phyloP scores from a whole-genome alignment of 2,888 invertebrate genomes.

The Caenorhabditis sp. region DNA sequence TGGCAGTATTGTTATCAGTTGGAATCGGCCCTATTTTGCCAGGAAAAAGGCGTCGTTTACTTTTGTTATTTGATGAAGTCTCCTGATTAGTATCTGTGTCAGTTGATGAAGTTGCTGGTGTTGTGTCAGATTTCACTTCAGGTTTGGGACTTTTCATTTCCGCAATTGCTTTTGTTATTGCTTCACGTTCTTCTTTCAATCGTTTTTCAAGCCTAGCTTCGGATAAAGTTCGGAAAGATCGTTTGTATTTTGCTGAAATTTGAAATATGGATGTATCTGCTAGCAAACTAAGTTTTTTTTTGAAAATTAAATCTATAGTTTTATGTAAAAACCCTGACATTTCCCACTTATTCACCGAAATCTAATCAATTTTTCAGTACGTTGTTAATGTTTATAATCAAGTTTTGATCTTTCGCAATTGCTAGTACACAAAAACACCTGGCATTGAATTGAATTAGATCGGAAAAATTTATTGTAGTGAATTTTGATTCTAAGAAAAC shows the following conservation, averaged over 20 bases:
- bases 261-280: not conserved
- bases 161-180: slow-evolving; percentile 14
- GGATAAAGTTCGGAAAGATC: slow-evolving; percentile 19
- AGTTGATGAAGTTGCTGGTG: slow-evolving; percentile 10
- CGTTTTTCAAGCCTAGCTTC: slow-evolving; percentile 16
- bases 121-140: not conserved
- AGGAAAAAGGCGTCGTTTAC: slow-evolving; percentile 11
- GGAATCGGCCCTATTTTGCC: slow-evolving; percentile 36
- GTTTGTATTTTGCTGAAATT: slow-evolving; percentile 14
- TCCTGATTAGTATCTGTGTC: slow-evolving; percentile 11
- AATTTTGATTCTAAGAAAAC: no score
- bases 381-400: no score
- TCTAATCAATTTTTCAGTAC: no score
- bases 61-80: slow-evolving; percentile 22
- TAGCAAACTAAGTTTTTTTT: no score
- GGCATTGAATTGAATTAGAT: no score
- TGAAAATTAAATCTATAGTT: no score
- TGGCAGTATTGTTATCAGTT: slow-evolving; percentile 18
- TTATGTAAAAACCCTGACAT: no score
- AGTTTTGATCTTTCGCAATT: no score
- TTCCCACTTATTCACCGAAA: no score
- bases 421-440: no score
- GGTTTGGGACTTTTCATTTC: slow-evolving; percentile 8
- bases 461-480: no score
- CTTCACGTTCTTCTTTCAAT: not conserved